Percentiles rank a stretch among this genome's conserved stretches.
Evolutionary conservation across 2,888 invertebrate genomes (phyloP).

Genomic region (Drosophila mimica): DNA sequence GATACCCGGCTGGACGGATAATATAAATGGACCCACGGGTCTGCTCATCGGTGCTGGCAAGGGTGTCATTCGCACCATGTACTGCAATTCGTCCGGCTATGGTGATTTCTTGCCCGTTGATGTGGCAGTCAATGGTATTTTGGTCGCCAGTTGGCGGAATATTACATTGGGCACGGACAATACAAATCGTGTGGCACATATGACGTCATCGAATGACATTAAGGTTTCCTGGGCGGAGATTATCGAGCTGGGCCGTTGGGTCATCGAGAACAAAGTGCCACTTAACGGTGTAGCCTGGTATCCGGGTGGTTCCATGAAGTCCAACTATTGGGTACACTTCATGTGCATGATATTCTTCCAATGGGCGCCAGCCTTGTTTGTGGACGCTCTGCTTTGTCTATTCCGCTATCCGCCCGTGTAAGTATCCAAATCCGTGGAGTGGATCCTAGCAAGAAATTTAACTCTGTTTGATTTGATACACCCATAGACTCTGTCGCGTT

Average conservation of each 20-base stretch:
- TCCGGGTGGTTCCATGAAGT: conserved; percentile 95
- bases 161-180: conserved; percentile 68
- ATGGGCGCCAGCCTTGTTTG: conserved; percentile 94
- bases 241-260: conserved; percentile 91
- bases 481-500: conserved; percentile 90
- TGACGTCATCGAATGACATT: conserved; percentile 92
- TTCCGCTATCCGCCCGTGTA: conserved; percentile 95
- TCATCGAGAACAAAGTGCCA: conserved; percentile 91
- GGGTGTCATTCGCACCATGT: conserved; percentile 95
- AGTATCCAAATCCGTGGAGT: conserved; percentile 82
- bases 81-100: conserved; percentile 91
- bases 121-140: conserved; percentile 90
- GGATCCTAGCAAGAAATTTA: not conserved
- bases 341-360: conserved; percentile 95
- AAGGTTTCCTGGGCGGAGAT: conserved; percentile 95
- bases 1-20: conserved; percentile 96
- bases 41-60: conserved; percentile 93
- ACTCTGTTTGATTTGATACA: not conserved
- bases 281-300: conserved; percentile 95
- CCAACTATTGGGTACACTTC: conserved; percentile 90
- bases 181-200: conserved; percentile 87
- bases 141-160: conserved; percentile 81
- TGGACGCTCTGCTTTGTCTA: conserved; percentile 91
- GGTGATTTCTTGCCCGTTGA: conserved; percentile 94
- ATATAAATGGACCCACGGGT: conserved; percentile 96